Base-by-base conservation (phyloP, 2,888 invertebrate genomes). In the Brachynemurus nebulosus region DNA sequence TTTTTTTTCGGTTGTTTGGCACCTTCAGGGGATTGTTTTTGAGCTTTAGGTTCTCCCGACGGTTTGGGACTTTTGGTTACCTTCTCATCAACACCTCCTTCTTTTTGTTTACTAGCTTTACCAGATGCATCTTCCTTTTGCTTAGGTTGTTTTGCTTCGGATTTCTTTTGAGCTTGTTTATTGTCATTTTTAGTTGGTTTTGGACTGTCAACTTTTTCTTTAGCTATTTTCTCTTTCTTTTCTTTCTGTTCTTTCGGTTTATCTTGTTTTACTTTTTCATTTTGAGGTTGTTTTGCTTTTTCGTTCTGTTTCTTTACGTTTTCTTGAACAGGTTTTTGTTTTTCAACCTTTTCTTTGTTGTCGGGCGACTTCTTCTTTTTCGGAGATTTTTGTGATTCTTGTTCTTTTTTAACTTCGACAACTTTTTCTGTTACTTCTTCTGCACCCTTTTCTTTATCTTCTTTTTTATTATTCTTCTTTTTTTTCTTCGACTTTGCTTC, bases 371-470 rank as follows among this genome's bases (percentile, higher is more conserved):
- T 42, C 38, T 48, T 45, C 30, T 35, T 17, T 35, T 48, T 48
- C n/a, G 41, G 36, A 12, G 45, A 16, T 9, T 25, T 42, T 42
- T 41, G 38, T 37, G 42, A 45, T 52, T 53, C 44, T 57, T 56
- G 48, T 53, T 52, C 56, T 30, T 55, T 49, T 48, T 68, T 67
- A 46, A 59, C 57, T 44, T 58, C 55, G 51, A 59, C 57, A 42
- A 54, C 51, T 33, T 50, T 49, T 34, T 55, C 53, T 16, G 51
- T 42, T 35, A 55, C 53, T 41, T 50, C 47, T 16, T 51, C 53
- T 1, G 44, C 49, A 42, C 47, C 47, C 43, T 53, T 58, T 47
- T 53, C 55, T 16, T 27, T 17, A 34, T 42, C 34, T 23, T 57
- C 54, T 18, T 57, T 54, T 19, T 56, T 56, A 16, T 55, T 54